Evolutionary conservation across 2,888 invertebrate genomes (phyloP).

Genomic region (Diaprepes abbreviatus): DNA sequence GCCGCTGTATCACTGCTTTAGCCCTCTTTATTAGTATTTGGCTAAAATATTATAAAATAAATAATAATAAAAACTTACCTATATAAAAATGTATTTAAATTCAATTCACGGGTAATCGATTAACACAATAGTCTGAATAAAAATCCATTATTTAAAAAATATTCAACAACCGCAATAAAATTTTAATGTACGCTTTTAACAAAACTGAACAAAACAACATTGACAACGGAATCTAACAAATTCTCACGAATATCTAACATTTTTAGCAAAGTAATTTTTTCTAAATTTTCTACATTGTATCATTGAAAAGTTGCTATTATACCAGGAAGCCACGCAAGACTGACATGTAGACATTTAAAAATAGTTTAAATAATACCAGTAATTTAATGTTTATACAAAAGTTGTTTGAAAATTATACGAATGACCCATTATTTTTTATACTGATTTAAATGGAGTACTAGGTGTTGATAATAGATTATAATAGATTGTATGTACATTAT

Average conservation of each 20-base stretch:
- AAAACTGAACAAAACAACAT: background rate
- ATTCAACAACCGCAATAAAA: background rate
- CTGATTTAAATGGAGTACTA: background rate
- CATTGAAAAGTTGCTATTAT: background rate
- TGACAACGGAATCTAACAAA: background rate
- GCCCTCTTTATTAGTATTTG: too few species aligned
- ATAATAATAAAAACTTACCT: background rate
- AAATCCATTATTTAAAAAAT: background rate
- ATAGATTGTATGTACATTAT: too few species aligned
- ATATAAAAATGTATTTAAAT: background rate
- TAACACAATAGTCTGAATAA: background rate
- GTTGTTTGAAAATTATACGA: background rate
- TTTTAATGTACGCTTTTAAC: background rate
- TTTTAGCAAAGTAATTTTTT: background rate
- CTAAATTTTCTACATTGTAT: background rate
- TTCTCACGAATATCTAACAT: background rate
- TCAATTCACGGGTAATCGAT: background rate
- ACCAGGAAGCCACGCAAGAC: background rate
- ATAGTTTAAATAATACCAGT: slow-evolving; percentile 1
- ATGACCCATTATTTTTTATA: background rate
- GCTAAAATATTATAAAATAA: too few species aligned
- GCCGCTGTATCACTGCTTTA: too few species aligned
- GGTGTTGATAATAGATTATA: too few species aligned
- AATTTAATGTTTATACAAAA: background rate
- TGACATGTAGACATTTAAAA: background rate